A percentile compares a stretch with the other conserved stretches of the same genome.
Evolutionary conservation across 2,113 vertebrate species (phyloP).

Genomic region (Macrotis lagotis): DNA sequence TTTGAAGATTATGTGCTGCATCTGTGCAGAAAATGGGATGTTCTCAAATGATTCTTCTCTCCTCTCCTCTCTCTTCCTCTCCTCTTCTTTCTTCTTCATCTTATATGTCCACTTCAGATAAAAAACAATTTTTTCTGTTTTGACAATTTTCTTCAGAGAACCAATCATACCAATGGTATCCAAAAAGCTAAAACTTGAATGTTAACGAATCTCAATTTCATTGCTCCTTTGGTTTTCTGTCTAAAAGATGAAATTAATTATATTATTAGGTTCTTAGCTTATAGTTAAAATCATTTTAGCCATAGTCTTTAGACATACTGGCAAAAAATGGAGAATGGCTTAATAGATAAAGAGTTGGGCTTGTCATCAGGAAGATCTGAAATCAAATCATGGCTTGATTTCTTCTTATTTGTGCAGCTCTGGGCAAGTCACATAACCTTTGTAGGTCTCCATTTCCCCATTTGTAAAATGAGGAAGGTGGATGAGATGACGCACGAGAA

Average conservation of each 20-base stretch:
- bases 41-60: neutral
- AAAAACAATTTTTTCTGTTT: neutral
- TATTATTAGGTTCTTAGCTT: neutral
- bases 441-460: slow-evolving; percentile 3
- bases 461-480: neutral
- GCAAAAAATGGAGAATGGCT: neutral
- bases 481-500: neutral
- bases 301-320: slow-evolving; percentile 1
- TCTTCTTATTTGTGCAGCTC: neutral
- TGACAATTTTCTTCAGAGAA: neutral
- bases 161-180: neutral
- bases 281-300: slow-evolving; percentile 16
- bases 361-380: neutral
- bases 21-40: neutral
- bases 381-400: neutral
- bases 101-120: neutral
- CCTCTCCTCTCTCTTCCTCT: neutral
- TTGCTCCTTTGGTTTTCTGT: neutral
- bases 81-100: neutral
- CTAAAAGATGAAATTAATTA: neutral
- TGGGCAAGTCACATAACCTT: neutral
- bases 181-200: neutral
- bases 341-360: neutral
- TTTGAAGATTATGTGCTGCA: neutral
- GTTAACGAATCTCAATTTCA: neutral